These are phyloP conservation scores for Rousettus leschenaultii DNA, from an alignment of 2,113 vertebrate species.

Conservation along the genomic window DNA sequence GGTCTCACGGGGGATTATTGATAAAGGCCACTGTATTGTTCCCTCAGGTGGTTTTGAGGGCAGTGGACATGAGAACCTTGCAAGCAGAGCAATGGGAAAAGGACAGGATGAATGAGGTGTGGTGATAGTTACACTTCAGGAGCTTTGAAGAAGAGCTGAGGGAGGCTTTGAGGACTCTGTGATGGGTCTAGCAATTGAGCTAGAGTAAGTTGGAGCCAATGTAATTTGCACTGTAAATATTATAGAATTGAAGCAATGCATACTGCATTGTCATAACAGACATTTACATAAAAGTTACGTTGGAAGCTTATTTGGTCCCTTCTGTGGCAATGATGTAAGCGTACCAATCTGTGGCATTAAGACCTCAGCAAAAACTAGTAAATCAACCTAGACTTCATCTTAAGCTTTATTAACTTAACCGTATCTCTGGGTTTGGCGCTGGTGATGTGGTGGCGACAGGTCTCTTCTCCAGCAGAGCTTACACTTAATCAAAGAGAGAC, in stretches of 20 bases:
- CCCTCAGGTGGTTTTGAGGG: background rate
- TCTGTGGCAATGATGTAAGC: background rate
- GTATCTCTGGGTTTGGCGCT: background rate
- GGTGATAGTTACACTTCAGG: background rate
- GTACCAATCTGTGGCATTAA: background rate
- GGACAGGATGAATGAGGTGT: background rate
- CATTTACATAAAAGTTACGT: background rate
- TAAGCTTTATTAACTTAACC: background rate
- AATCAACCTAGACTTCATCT: background rate
- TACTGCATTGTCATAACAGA: background rate
- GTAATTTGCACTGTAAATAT: background rate
- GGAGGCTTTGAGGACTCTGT: background rate
- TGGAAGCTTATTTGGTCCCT: background rate
- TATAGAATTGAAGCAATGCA: background rate
- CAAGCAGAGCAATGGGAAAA: background rate
- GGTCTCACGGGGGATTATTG: background rate
- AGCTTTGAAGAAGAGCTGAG: background rate
- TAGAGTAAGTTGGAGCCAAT: background rate
- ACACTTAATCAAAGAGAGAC: background rate
- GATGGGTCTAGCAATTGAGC: background rate
- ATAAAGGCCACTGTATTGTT: background rate
- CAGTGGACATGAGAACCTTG: background rate
- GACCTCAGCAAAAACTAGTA: background rate
- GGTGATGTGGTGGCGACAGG: background rate
- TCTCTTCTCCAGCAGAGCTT: background rate